phyloP scores from a whole-genome alignment of 2,113 vertebrate genomes.

The Labeo catla region DNA sequence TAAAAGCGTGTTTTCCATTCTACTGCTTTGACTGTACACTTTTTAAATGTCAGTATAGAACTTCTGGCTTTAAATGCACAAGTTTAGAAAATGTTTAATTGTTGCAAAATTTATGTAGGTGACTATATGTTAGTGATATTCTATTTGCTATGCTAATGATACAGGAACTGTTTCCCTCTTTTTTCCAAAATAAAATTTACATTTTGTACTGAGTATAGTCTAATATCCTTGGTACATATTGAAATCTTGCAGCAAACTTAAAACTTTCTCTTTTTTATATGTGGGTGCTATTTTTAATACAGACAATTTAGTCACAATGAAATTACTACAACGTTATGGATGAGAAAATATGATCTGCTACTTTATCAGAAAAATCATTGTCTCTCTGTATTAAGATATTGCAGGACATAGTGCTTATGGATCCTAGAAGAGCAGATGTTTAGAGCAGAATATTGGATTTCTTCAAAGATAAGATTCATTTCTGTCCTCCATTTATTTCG shows the following conservation, averaged over 20 bases:
- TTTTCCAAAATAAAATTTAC: neutral
- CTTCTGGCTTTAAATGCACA: too few species aligned
- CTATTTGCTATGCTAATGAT: neutral
- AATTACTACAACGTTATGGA: too few species aligned
- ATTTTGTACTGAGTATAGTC: neutral
- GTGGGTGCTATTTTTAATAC: neutral
- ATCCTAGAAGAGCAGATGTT: conserved; percentile 18
- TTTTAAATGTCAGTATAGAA: too few species aligned
- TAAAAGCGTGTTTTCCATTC: too few species aligned
- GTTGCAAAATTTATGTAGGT: too few species aligned
- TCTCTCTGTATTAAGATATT: conserved; percentile 13
- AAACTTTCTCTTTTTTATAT: neutral
- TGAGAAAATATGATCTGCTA: too few species aligned
- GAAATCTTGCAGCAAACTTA: neutral
- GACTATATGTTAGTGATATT: too few species aligned
- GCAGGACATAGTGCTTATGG: neutral
- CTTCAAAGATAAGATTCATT: conserved; percentile 9
- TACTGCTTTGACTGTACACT: too few species aligned
- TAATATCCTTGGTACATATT: neutral
- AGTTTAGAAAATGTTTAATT: too few species aligned
- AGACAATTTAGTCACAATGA: too few species aligned
- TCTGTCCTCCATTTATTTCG: conserved; percentile 3
- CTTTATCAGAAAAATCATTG: neutral
- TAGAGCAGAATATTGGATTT: conserved; percentile 11
- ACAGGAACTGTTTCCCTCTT: neutral